Conservation (phyloP, 1,140 invertebrate genomes). For the Scaptomyza montana region DNA sequence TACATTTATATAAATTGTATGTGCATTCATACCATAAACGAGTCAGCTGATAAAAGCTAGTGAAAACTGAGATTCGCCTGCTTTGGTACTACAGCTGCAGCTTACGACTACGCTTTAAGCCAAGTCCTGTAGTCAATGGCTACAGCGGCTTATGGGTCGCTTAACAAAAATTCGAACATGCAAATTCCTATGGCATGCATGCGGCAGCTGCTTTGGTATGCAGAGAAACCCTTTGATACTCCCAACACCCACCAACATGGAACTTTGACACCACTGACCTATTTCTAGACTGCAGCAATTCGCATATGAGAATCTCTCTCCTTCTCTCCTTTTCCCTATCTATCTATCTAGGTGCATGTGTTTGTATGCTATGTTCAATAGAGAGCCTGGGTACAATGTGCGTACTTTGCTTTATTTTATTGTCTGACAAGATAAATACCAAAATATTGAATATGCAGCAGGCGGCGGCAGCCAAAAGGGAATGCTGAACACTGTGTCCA, state of each 20-base stretch:
- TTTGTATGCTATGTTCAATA: slow-evolving; percentile 33
- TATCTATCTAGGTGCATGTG: slow-evolving; percentile 8
- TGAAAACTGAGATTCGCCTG: slow-evolving; percentile 14
- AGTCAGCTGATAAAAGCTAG: neutral
- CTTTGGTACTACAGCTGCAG: neutral
- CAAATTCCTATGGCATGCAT: slow-evolving; percentile 66
- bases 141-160: slow-evolving; percentile 50
- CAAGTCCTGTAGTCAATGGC: slow-evolving; percentile 33
- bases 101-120: slow-evolving; percentile 7
- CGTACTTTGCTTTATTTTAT: slow-evolving; percentile 78
- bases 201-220: slow-evolving; percentile 39
- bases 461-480: slow-evolving; percentile 20
- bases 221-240: slow-evolving; percentile 23
- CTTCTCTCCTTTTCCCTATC: neutral
- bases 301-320: slow-evolving; percentile 1
- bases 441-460: slow-evolving; percentile 75
- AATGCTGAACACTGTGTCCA: neutral
- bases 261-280: slow-evolving; percentile 61
- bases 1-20: neutral
- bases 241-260: slow-evolving; percentile 23
- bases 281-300: slow-evolving; percentile 41
- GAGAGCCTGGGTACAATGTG: slow-evolving; percentile 40
- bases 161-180: slow-evolving; percentile 66
- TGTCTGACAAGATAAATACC: slow-evolving; percentile 81
- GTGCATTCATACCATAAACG: neutral